These are phyloP conservation scores for Cololabis saira DNA, from an alignment of 2,113 vertebrate genomes.

Conservation along the genomic window DNA sequence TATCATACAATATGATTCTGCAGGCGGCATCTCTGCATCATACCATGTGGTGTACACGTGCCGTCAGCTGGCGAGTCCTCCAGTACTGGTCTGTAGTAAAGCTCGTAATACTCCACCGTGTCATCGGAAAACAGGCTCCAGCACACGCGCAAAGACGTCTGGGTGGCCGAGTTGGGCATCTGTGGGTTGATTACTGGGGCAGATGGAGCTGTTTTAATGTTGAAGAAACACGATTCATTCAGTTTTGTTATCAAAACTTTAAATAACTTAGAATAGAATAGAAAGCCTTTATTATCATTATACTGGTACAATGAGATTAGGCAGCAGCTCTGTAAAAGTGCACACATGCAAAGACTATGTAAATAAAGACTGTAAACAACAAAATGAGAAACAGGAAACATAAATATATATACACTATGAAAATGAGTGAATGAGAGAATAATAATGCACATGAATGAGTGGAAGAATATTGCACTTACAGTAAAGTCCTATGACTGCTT, in stretches of 20 bases:
- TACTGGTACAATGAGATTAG: no score
- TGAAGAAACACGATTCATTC: not conserved
- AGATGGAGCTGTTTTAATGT: conserved; percentile 85
- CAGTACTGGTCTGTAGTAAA: conserved; percentile 86
- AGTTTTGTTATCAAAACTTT: not conserved
- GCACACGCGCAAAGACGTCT: conserved; percentile 88
- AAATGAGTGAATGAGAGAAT: no score
- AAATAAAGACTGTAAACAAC: no score
- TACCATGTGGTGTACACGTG: conserved; percentile 80
- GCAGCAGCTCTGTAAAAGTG: no score
- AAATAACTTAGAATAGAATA: no score
- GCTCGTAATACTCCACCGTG: conserved; percentile 89
- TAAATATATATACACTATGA: no score
- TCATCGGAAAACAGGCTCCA: conserved; percentile 95
- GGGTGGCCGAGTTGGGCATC: conserved; percentile 87
- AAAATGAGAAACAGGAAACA: no score
- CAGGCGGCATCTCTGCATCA: not conserved
- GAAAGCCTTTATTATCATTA: no score
- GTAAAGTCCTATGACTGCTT: no score
- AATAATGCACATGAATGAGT: no score
- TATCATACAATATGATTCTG: conserved; percentile 10
- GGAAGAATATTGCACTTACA: no score
- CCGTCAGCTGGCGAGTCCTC: conserved; percentile 69
- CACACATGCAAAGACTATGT: no score
- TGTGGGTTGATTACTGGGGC: conserved; percentile 95